phyloP scores from a whole-genome alignment of 2,888 invertebrate species.

The Lithophane ornitopus region DNA sequence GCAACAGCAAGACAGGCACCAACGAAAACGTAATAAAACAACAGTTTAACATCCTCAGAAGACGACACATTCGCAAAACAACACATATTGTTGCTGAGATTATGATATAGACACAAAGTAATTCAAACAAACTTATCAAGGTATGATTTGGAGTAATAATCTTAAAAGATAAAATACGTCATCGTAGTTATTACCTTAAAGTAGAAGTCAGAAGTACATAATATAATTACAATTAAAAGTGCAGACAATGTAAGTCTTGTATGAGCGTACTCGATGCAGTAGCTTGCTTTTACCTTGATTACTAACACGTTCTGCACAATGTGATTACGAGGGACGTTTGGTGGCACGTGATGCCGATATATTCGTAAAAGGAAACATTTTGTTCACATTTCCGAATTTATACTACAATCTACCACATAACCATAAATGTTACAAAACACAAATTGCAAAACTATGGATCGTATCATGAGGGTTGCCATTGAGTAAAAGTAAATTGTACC shows the following conservation, averaged over 20 bases:
- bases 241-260: constrained; percentile 4
- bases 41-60: background rate
- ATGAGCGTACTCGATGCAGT: constrained; percentile 6
- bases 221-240: background rate
- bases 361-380: constrained; percentile 31
- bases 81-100: background rate
- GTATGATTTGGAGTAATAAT: background rate
- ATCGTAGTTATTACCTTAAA: constrained; percentile 1
- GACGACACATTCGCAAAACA: constrained; percentile 6
- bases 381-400: constrained; percentile 21
- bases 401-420: background rate
- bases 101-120: background rate
- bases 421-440: constrained; percentile 18
- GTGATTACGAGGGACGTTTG: constrained; percentile 24
- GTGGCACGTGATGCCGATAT: constrained; percentile 32
- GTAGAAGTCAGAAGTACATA: constrained; percentile 1
- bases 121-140: background rate
- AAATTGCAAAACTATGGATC: constrained; percentile 15
- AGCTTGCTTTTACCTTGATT: constrained; percentile 42
- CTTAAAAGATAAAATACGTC: constrained; percentile 13
- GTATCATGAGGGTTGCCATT: constrained; percentile 37
- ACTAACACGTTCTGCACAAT: constrained; percentile 52
- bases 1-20: constrained; percentile 1
- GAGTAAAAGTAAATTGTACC: constrained; percentile 11
- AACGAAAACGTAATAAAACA: background rate